phyloP scores from a whole-genome alignment of 1,140 invertebrate genomes.

The Tetramorium parvispinum region DNA sequence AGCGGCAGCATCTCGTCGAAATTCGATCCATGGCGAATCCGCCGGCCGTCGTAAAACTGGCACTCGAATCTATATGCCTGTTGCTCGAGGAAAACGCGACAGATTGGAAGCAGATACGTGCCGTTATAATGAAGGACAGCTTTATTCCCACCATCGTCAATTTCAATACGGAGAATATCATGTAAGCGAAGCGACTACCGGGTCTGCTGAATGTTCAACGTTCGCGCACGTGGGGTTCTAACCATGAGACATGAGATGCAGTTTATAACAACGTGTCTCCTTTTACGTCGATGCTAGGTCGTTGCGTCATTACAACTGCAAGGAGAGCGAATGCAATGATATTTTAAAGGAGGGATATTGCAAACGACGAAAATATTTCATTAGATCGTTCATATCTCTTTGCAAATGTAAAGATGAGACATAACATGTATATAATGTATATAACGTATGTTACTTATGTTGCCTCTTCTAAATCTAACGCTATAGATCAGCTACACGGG shows the following conservation, averaged over 20 bases:
- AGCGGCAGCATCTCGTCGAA: conserved; percentile 98
- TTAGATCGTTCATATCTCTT: neutral
- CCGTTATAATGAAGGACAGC: conserved; percentile 98
- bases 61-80: conserved; percentile 97
- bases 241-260: conserved; percentile 65
- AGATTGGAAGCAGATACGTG: conserved; percentile 97
- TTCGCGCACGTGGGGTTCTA: conserved; percentile 72
- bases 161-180: conserved; percentile 97
- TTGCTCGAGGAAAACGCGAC: conserved; percentile 95
- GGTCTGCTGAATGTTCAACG: conserved; percentile 76
- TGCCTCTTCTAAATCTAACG: conserved; percentile 56
- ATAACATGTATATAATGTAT: conserved; percentile 58
- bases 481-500: conserved; percentile 38
- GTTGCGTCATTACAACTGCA: conserved; percentile 27
- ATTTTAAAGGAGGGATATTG: neutral
- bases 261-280: conserved; percentile 73
- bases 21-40: conserved; percentile 98
- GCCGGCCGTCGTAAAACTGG: conserved; percentile 96
- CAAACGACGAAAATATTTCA: conserved; percentile 5
- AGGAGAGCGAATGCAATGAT: neutral
- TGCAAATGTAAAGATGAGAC: conserved; percentile 53
- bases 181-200: conserved; percentile 91
- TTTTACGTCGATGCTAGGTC: conserved; percentile 67
- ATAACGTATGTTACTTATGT: conserved; percentile 55
- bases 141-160: conserved; percentile 99